phyloP scores from a whole-genome alignment of 2,888 invertebrate species.

The Lasioglossum leucozonium region DNA sequence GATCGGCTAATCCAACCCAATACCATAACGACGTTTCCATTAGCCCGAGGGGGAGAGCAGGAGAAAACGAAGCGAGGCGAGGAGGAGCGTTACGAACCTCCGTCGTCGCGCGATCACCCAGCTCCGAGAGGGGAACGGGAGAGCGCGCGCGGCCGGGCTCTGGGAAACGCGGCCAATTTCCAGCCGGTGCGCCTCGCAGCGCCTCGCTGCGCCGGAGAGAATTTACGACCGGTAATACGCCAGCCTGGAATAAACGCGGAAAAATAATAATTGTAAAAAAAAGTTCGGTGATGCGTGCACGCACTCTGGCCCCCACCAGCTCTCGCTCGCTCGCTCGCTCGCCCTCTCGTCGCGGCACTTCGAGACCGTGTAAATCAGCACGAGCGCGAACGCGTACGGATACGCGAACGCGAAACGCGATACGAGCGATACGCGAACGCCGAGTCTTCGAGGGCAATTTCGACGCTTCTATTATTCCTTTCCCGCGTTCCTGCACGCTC shows the following conservation, averaged over 20 bases:
- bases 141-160: neutral
- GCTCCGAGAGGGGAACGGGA: neutral
- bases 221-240: slow-evolving; percentile 77
- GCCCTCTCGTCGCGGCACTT: slow-evolving; percentile 4
- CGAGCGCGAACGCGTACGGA: neutral
- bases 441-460: slow-evolving; percentile 49
- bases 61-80: neutral
- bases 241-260: slow-evolving; percentile 74
- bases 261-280: slow-evolving; percentile 79
- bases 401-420: slow-evolving; percentile 7
- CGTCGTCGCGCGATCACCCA: neutral
- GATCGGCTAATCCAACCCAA: slow-evolving; percentile 57
- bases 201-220: neutral
- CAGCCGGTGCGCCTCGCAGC: slow-evolving; percentile 5
- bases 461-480: slow-evolving; percentile 48
- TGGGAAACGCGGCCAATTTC: slow-evolving; percentile 23
- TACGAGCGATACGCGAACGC: slow-evolving; percentile 6
- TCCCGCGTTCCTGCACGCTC: slow-evolving; percentile 29
- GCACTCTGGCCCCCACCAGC: neutral
- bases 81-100: neutral
- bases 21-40: slow-evolving; percentile 57
- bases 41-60: slow-evolving; percentile 13
- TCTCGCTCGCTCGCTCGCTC: neutral
- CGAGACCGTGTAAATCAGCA: slow-evolving; percentile 38
- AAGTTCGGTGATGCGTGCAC: slow-evolving; percentile 61